phyloP scores from a whole-genome alignment of 2,113 vertebrate species.

The Charadrius vociferus region DNA sequence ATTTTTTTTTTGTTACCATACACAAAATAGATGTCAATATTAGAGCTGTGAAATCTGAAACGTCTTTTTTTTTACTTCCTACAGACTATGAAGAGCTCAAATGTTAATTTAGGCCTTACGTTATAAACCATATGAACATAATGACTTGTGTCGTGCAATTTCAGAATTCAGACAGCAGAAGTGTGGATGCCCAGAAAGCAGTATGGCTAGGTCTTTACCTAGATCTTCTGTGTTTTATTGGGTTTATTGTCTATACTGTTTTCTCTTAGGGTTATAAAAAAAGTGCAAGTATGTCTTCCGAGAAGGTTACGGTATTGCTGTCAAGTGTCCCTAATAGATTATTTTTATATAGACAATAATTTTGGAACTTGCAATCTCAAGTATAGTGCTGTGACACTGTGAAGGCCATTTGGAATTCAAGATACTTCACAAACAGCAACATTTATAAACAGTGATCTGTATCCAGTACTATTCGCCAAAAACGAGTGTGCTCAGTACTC shows the following conservation, averaged over 20 bases:
- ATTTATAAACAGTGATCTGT: not conserved
- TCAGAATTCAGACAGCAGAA: not conserved
- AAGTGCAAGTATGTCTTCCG: not conserved
- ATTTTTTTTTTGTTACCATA: not conserved
- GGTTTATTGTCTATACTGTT: not conserved
- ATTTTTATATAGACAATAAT: not conserved
- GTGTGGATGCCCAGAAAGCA: not conserved
- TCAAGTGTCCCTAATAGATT: not conserved
- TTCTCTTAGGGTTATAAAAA: not conserved
- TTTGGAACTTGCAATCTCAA: not conserved
- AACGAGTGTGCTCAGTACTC: slow-evolving; percentile 10
- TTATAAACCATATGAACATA: not conserved
- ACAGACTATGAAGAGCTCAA: not conserved
- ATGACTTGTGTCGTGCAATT: not conserved
- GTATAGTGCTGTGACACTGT: not conserved
- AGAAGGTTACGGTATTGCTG: not conserved
- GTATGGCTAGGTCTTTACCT: not conserved
- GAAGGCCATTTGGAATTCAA: slow-evolving; percentile 6
- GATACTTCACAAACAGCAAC: not conserved
- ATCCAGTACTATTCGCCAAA: not conserved
- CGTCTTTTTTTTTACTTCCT: not conserved
- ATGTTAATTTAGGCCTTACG: not conserved
- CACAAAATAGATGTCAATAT: not conserved
- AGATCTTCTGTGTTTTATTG: not conserved
- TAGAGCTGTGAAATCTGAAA: not conserved